Evolutionary conservation across 2,888 invertebrate species (phyloP).

Genomic region (Netelia fuscicornis): DNA sequence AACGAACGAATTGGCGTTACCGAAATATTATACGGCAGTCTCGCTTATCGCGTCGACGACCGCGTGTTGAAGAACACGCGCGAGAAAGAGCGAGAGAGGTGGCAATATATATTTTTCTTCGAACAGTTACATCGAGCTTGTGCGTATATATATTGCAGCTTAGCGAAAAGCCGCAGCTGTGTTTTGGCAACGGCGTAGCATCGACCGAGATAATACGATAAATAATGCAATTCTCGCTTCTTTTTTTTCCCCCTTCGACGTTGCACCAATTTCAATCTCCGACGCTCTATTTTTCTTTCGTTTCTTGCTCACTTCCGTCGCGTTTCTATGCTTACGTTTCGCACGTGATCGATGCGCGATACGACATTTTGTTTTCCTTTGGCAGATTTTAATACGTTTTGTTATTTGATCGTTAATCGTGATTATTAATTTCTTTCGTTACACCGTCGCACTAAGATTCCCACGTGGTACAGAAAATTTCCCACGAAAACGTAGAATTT

Average conservation of each 20-base stretch:
- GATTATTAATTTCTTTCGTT: neutral
- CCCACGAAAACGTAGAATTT: neutral
- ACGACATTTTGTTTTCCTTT: no score
- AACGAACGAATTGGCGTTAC: slow-evolving; percentile 67
- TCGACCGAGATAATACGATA: slow-evolving; percentile 63
- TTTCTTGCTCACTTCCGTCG: slow-evolving; percentile 9
- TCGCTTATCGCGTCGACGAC: slow-evolving; percentile 68
- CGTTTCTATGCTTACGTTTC: no score
- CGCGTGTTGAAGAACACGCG: slow-evolving; percentile 42
- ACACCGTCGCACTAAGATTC: neutral
- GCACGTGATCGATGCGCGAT: no score
- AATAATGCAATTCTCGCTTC: slow-evolving; percentile 2
- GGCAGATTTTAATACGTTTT: neutral
- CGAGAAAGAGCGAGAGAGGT: neutral
- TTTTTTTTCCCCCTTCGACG: neutral
- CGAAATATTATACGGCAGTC: slow-evolving; percentile 67
- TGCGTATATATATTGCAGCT: slow-evolving; percentile 3
- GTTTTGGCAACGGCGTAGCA: slow-evolving; percentile 71
- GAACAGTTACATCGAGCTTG: neutral
- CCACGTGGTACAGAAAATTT: neutral
- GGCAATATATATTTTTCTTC: neutral
- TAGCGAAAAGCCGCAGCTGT: slow-evolving; percentile 65
- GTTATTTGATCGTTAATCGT: neutral
- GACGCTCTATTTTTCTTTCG: neutral
- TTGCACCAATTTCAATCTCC: neutral